Base-by-base conservation (phyloP, 2,797 vertebrate species). In the Melopsittacus undulatus region DNA sequence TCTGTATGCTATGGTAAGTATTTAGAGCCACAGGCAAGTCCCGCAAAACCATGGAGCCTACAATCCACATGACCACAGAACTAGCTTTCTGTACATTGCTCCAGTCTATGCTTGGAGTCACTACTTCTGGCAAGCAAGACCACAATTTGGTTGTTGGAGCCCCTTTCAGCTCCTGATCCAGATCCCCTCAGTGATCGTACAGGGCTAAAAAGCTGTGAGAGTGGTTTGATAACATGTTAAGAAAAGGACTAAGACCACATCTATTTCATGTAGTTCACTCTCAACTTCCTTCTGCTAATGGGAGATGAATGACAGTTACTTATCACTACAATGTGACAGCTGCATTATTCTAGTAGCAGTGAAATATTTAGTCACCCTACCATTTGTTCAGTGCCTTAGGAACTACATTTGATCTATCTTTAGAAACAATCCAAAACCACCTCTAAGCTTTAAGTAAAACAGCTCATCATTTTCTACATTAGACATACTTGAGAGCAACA, bases 291-390 rank as follows among this genome's bases (percentile, higher is more conserved):
- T 34, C 62, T 42, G 38, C 46, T 76, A 63, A 54, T 1, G 6
- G 52, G 42, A 90, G 46, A 54, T 8, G 9, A 83, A 64, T n/a
- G 56, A 36, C 36, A 30, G 21, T 38, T 43, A 40, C 32, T 54
- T 68, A 27, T 7, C 7, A 3, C 51, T 29, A 22, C 0, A 0
- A 42, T 5, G 10, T 2, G 14, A 72, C 43, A 38, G 34, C 42
- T 26, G 49, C 40, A 0, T 45, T 59, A 48, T 15, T 70, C 61
- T 48, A 3, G 1, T 2, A 51, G 42, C 36, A 76, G 23, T 3
- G 34, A 91, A 87, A 86, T 48, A 69, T 5, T 34, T 21, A 57
- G 24, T 45, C 51, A 69, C 30, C 10, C 18, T 15, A 29, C 26
- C 21, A 18, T 38, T 61, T 34, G 36, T 38, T 67, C 52, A 29